phyloP scores from a whole-genome alignment of 2,113 vertebrate genomes.

The Parotia lawesii region DNA sequence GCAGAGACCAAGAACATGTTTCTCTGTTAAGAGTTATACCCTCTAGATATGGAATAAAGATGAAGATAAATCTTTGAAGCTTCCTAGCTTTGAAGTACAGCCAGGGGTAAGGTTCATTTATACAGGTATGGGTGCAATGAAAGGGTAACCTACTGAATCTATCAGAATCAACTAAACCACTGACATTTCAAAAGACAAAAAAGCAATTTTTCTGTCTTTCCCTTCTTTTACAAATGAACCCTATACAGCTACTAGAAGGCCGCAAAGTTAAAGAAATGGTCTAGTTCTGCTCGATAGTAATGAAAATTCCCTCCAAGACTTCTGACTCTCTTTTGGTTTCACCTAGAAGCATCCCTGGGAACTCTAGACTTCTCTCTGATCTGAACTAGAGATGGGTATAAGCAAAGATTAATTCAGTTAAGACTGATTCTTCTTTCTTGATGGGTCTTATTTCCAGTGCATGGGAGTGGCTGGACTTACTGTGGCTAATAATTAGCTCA shows the following conservation, averaged over 20 bases:
- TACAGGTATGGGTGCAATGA: neutral
- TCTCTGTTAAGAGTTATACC: neutral
- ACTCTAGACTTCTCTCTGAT: neutral
- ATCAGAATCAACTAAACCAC: neutral
- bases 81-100: conserved; percentile 10
- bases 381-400: neutral
- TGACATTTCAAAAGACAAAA: neutral
- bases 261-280: neutral
- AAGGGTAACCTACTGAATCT: neutral
- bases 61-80: neutral
- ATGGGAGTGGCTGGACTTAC: neutral
- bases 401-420: neutral
- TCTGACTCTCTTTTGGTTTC: neutral
- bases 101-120: neutral
- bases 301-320: neutral
- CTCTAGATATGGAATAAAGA: neutral
- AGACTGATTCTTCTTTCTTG: neutral
- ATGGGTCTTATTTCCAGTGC: neutral
- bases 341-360: neutral
- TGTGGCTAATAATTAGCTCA: neutral
- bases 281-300: neutral
- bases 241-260: neutral
- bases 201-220: neutral
- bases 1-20: neutral
- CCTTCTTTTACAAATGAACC: neutral